phyloP scores from a whole-genome alignment of 2,797 vertebrate genomes.

The Sebastes aleutianus region DNA sequence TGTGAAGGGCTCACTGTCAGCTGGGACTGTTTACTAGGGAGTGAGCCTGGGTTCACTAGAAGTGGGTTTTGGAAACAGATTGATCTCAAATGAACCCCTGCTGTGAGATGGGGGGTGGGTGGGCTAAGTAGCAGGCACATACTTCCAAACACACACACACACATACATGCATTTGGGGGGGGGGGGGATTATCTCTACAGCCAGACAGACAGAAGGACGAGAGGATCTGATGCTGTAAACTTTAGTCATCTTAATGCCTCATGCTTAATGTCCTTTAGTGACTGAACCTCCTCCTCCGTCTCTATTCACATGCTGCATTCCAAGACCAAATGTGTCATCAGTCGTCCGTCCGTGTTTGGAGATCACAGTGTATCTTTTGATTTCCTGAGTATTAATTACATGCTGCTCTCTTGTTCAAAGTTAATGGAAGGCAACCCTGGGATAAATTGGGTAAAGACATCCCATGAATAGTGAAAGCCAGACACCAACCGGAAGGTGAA shows the following conservation, averaged over 20 bases:
- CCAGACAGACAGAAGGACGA: conserved; percentile 38
- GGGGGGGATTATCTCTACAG: conserved; percentile 17
- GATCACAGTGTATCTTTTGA: background rate
- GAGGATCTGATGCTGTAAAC: conserved; percentile 23
- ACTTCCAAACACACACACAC: background rate
- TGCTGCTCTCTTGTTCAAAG: background rate
- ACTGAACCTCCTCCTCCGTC: background rate
- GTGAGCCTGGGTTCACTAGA: background rate
- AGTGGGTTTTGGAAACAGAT: conserved; percentile 4
- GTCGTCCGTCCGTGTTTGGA: background rate
- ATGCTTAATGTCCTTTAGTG: background rate
- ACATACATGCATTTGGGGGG: background rate
- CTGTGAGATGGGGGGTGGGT: background rate
- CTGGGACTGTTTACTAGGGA: background rate
- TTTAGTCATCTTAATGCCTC: conserved; percentile 3
- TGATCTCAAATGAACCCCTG: conserved; percentile 9
- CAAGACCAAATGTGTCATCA: background rate
- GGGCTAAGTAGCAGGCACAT: background rate
- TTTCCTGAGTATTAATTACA: background rate
- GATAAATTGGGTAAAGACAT: background rate
- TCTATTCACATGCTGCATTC: background rate
- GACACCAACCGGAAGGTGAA: background rate
- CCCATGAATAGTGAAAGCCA: background rate
- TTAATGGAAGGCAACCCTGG: background rate
- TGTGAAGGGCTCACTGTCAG: background rate